Percentiles rank a stretch among this genome's conserved stretches.
Evolutionary conservation across 92 coral and sea anemone species (phyloP).

Genomic region (Ricordea florida): DNA sequence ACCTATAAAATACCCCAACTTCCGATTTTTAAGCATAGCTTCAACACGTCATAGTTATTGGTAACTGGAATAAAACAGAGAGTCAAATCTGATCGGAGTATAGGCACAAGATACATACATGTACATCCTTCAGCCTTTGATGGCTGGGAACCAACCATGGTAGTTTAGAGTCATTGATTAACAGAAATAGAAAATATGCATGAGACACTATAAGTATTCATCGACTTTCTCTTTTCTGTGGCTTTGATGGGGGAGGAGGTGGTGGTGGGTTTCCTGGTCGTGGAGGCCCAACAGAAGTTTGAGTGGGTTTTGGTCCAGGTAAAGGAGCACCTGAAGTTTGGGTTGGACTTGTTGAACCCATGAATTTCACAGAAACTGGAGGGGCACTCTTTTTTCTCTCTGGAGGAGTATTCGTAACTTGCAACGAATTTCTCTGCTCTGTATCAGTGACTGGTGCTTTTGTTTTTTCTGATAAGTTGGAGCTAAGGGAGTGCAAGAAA

Average conservation of each 20-base stretch:
- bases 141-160: too few species aligned
- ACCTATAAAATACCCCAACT: too few species aligned
- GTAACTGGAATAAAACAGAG: too few species aligned
- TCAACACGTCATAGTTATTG: too few species aligned
- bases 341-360: constrained; percentile 80
- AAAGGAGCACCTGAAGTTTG: constrained; percentile 48
- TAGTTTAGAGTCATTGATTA: too few species aligned
- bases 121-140: too few species aligned
- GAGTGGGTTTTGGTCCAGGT: constrained; percentile 48
- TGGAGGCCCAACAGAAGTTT: constrained; percentile 21
- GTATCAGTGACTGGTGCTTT: constrained; percentile 9
- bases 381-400: constrained; percentile 56
- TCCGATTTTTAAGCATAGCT: too few species aligned
- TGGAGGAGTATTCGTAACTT: constrained; percentile 13
- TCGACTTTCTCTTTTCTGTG: constrained; percentile 31
- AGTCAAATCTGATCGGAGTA: too few species aligned
- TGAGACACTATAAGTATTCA: too few species aligned
- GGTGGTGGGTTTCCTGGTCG: constrained; percentile 53
- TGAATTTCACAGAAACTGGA: constrained; percentile 68
- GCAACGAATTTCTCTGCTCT: neutral
- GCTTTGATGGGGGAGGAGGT: constrained; percentile 74
- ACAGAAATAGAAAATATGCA: too few species aligned
- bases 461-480: constrained; percentile 2
- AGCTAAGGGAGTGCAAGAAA: constrained; percentile 6
- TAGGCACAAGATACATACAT: too few species aligned